Base-by-base conservation (phyloP, 92 coral and sea anemone genomes). In the Actinernus sp. region DNA sequence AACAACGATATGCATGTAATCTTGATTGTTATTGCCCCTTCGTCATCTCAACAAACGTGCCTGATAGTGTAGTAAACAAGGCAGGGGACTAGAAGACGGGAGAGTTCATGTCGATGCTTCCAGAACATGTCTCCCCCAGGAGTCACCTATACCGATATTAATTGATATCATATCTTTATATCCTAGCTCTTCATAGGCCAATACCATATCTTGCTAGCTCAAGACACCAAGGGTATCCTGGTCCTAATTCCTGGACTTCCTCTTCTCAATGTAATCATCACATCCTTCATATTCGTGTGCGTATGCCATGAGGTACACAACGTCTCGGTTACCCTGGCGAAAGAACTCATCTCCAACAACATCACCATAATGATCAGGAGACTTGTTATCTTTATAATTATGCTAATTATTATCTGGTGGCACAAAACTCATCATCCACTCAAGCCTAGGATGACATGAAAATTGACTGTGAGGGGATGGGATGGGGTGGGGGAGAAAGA, bases 161-260 rank as follows among this genome's bases (percentile, higher is more conserved):
- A n/a, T n/a, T n/a, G n/a, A n/a, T n/a, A n/a, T n/a, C n/a, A n/a
- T n/a, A n/a, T n/a, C n/a, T n/a, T n/a, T n/a, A n/a, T n/a, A 25
- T 84, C 53, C 14, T 73, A 94, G 98, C 67, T 94, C n/a, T 94
- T 94, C 62, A 67, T 94, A 52, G 97, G 94, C 11, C 98, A 94
- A 60, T 94, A 87, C 86, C 98, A 94, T 63, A 94, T 94, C 41
- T 94, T 92, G 95, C 83, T 94, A 22, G 98, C 98, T 33, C 84
- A 82, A 44, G 98, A 94, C 72, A 94, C 98, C 38, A 83, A 80
- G 33, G 98, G 98, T 8, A 52, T 94, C 22, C 63, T 94, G 65
- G 97, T 94, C 5, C 89, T 94, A 16, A 87, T 94, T 39, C 98
- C 98, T 9, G 86, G 80, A 22, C 90, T 75, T 32, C 98, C 98